Conservation (phyloP, 2,797 vertebrate species). For the Echiichthys vipera region DNA sequence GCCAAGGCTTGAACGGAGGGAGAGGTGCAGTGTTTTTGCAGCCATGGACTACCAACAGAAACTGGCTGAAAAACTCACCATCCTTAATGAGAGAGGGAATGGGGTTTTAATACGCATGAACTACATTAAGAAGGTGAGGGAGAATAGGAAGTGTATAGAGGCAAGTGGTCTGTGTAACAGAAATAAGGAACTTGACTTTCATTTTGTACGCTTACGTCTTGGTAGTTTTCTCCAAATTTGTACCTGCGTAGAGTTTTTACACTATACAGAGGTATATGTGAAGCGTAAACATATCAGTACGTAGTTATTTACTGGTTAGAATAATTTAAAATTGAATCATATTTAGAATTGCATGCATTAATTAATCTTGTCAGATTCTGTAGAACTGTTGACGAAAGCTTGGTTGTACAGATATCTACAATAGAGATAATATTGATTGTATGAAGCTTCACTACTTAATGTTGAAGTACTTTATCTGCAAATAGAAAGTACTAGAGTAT, state of each 20-base stretch:
- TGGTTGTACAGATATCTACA: neutral
- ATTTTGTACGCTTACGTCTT: neutral
- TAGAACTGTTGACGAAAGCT: neutral
- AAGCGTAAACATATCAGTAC: rapidly evolving
- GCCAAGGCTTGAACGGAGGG: slow-evolving; percentile 49
- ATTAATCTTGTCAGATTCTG: slow-evolving; percentile 2
- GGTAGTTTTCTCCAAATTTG: neutral
- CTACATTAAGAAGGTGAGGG: slow-evolving; percentile 93
- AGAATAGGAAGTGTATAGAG: neutral
- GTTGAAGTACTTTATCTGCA: neutral
- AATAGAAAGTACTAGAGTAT: neutral
- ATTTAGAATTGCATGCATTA: neutral
- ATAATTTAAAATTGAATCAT: neutral
- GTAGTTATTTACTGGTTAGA: neutral
- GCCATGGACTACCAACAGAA: slow-evolving; percentile 92
- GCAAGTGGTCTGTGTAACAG: neutral
- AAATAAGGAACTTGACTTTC: slow-evolving; percentile 70
- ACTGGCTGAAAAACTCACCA: slow-evolving; percentile 92
- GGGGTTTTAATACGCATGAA: slow-evolving; percentile 92
- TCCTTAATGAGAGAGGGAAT: slow-evolving; percentile 91
- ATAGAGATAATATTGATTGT: neutral
- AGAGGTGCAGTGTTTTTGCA: slow-evolving; percentile 26
- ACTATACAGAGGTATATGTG: neutral
- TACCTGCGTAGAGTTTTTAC: neutral
- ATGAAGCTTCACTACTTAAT: neutral